Percentiles rank a stretch among this genome's conserved stretches.
phyloP scores from a whole-genome alignment of 2,888 invertebrate genomes.

The Leptothorax acervorum region DNA sequence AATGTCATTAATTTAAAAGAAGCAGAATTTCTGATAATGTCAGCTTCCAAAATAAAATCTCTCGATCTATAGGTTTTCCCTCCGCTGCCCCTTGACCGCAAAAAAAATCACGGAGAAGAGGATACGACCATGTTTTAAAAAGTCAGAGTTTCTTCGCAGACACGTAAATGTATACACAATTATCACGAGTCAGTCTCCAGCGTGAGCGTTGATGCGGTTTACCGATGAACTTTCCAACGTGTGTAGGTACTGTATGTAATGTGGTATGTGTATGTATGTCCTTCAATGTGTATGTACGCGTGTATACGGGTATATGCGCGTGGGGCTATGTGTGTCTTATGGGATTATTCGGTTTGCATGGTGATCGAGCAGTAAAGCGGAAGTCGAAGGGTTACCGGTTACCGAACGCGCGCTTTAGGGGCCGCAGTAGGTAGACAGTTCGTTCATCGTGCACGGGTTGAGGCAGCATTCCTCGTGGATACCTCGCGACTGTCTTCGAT shows the following conservation, averaged over 20 bases:
- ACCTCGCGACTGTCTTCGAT: conserved; percentile 81
- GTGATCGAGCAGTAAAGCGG: conserved; percentile 40
- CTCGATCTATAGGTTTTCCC: not conserved
- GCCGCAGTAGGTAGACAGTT: conserved; percentile 84
- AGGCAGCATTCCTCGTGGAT: conserved; percentile 86
- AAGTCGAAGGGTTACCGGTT: conserved; percentile 45
- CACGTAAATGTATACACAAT: conserved; percentile 34
- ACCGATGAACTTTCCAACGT: conserved; percentile 10
- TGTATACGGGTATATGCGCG: conserved; percentile 15
- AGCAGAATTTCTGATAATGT: not conserved
- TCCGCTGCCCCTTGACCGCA: not conserved
- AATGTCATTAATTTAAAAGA: conserved; percentile 16
- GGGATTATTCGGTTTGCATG: conserved; percentile 47
- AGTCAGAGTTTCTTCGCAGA: not conserved
- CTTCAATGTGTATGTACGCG: not conserved
- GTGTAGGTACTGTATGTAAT: conserved; percentile 18
- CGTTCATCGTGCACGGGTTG: conserved; percentile 83
- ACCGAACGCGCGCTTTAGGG: conserved; percentile 30
- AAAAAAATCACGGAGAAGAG: not conserved
- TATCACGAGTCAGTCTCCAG: conserved; percentile 39
- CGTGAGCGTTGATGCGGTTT: conserved; percentile 35
- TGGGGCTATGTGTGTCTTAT: conserved; percentile 3
- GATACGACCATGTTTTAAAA: not conserved
- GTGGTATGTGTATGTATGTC: not conserved
- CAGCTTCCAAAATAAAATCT: not conserved